Evolutionary conservation across 2,797 vertebrate species (phyloP).

Genomic region (Molothrus ater): DNA sequence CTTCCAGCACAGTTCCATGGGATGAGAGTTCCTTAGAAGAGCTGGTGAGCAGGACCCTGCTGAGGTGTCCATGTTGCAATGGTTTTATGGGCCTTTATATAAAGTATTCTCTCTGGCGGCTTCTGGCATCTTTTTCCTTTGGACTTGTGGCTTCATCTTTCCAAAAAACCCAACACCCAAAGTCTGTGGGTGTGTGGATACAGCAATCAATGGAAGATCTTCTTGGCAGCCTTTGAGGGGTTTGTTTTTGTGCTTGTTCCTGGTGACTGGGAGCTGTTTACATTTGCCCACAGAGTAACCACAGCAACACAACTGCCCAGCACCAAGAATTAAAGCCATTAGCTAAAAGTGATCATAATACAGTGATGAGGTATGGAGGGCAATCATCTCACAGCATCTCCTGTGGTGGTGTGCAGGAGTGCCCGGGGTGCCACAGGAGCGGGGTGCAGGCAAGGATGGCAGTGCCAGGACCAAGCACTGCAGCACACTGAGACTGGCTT

Average conservation of each 20-base stretch:
- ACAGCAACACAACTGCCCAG: conserved; percentile 47
- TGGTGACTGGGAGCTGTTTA: conserved; percentile 30
- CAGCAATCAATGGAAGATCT: accelerated
- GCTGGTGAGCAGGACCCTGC: not conserved
- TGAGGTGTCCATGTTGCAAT: accelerated
- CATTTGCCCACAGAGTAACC: conserved; percentile 26
- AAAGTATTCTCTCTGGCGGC: not conserved
- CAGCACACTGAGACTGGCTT: not conserved
- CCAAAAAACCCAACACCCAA: no score
- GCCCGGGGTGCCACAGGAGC: accelerated
- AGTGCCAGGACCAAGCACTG: not conserved
- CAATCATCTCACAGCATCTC: not conserved
- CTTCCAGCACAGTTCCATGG: not conserved
- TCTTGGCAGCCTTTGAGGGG: not conserved
- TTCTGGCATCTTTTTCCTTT: not conserved
- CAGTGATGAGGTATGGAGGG: not conserved
- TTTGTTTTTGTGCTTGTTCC: conserved; percentile 36
- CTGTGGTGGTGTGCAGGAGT: not conserved
- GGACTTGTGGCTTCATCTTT: not conserved
- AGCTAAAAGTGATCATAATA: conserved; percentile 16
- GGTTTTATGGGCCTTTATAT: not conserved
- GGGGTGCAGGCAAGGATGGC: accelerated
- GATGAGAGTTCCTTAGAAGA: not conserved
- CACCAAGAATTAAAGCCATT: conserved; percentile 43
- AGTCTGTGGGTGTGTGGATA: not conserved